These are phyloP conservation scores for Mermis nigrescens DNA, from an alignment of 2,888 invertebrate species.

Conservation along the genomic window DNA sequence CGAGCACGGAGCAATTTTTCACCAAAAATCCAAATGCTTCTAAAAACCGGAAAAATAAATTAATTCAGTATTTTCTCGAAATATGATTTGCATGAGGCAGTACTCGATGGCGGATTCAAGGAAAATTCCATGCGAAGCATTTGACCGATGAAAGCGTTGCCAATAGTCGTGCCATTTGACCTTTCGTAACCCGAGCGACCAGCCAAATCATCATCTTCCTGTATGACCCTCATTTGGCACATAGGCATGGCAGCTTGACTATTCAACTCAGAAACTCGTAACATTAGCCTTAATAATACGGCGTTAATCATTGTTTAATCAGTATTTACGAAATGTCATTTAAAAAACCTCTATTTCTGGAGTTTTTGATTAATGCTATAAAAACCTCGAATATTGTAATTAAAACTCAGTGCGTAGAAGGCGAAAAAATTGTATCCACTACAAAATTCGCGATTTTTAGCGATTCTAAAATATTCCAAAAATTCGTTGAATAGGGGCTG, in stretches of 20 bases:
- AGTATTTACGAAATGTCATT: background rate
- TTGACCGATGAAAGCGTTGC: conserved; percentile 23
- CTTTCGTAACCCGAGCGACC: conserved; percentile 16
- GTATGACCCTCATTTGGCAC: conserved; percentile 24
- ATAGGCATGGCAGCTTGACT: conserved; percentile 26
- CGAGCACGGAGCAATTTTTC: conserved; percentile 25
- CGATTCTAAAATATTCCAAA: too few relatives aligned
- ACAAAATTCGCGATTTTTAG: too few relatives aligned
- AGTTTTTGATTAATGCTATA: too few relatives aligned
- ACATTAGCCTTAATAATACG: conserved; percentile 17
- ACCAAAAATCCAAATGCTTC: conserved; percentile 30
- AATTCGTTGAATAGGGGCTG: too few relatives aligned
- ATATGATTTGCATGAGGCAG: too few relatives aligned
- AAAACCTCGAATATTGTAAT: too few relatives aligned
- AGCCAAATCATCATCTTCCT: conserved; percentile 19
- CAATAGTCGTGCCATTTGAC: conserved; percentile 15
- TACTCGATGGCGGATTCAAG: conserved; percentile 23
- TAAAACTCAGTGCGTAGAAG: background rate
- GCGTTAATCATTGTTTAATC: background rate
- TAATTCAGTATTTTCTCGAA: background rate
- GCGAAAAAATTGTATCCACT: too few relatives aligned
- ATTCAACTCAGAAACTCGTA: conserved; percentile 24
- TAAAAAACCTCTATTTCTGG: too few relatives aligned
- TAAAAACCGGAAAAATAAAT: too few relatives aligned
- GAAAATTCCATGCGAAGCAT: conserved; percentile 25